These are phyloP conservation scores for Bibio marci DNA, from an alignment of 2,888 invertebrate genomes.

Conservation along the genomic window DNA sequence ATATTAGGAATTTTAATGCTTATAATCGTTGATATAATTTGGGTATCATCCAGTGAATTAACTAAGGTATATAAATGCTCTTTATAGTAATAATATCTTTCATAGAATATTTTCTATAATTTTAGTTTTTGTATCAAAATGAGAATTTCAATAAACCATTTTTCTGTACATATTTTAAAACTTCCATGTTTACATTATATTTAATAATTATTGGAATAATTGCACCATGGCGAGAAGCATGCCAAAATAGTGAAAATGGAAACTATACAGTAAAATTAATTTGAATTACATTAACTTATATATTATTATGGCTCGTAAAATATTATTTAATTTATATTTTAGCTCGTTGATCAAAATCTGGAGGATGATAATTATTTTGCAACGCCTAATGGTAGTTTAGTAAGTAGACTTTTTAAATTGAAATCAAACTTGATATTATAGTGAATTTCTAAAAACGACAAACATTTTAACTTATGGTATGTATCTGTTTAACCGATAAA, in stretches of 20 bases:
- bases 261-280: slow-evolving; percentile 49
- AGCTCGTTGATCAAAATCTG: slow-evolving; percentile 56
- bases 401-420: slow-evolving; percentile 22
- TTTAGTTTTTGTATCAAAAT: slow-evolving; percentile 71
- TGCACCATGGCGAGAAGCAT: slow-evolving; percentile 80
- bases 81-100: not conserved
- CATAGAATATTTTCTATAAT: slow-evolving; percentile 23
- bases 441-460: no score
- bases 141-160: slow-evolving; percentile 85
- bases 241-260: slow-evolving; percentile 45
- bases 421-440: not conserved
- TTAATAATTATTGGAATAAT: slow-evolving; percentile 75
- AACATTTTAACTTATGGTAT: no score
- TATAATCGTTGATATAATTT: slow-evolving; percentile 81
- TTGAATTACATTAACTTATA: not conserved
- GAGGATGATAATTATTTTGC: slow-evolving; percentile 66
- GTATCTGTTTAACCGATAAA: no score
- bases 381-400: slow-evolving; percentile 45
- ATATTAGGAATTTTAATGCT: slow-evolving; percentile 73
- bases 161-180: slow-evolving; percentile 89
- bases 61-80: slow-evolving; percentile 59
- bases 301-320: not conserved
- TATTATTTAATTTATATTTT: slow-evolving; percentile 22
- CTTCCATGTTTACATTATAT: slow-evolving; percentile 85
- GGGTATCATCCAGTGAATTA: slow-evolving; percentile 90